phyloP scores from a whole-genome alignment of 2,113 vertebrate genomes.

The Calidris pugnax region DNA sequence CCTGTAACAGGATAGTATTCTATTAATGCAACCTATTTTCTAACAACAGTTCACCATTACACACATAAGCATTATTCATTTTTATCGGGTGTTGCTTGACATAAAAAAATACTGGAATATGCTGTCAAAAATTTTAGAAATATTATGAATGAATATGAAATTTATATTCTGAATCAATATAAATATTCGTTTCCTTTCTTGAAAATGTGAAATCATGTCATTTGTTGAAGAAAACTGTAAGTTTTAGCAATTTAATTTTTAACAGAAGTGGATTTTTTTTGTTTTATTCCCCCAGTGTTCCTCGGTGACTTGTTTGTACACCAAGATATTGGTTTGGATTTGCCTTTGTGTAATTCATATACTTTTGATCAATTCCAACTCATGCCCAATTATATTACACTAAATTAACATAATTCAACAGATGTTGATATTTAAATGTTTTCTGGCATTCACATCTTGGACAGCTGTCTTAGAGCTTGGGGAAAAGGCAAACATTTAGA shows the following conservation, averaged over 20 bases:
- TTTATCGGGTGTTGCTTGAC: neutral
- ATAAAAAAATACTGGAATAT: neutral
- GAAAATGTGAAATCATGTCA: neutral
- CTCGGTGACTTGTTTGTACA: conserved; percentile 67
- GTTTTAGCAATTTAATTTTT: conserved; percentile 20
- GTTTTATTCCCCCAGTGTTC: conserved; percentile 24
- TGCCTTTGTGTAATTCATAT: conserved; percentile 78
- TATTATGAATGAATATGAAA: neutral
- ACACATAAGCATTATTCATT: neutral
- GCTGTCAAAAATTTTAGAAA: neutral
- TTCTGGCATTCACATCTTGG: conserved; percentile 84
- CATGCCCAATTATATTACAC: conserved; percentile 85
- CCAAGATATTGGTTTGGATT: conserved; percentile 67
- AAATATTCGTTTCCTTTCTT: neutral
- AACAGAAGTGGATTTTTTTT: neutral
- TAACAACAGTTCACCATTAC: neutral
- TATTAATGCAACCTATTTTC: neutral
- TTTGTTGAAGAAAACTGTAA: neutral
- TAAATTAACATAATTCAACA: conserved; percentile 88
- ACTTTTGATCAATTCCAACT: conserved; percentile 82
- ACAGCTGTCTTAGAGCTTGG: conserved; percentile 86
- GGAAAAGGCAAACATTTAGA: conserved; percentile 88
- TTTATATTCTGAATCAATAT: neutral
- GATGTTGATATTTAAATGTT: conserved; percentile 90
- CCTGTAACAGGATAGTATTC: neutral